Evolutionary conservation across 2,113 vertebrate genomes (phyloP), one percentile per base, ranked within the genome.

Genomic region (Pitta sordida): DNA sequence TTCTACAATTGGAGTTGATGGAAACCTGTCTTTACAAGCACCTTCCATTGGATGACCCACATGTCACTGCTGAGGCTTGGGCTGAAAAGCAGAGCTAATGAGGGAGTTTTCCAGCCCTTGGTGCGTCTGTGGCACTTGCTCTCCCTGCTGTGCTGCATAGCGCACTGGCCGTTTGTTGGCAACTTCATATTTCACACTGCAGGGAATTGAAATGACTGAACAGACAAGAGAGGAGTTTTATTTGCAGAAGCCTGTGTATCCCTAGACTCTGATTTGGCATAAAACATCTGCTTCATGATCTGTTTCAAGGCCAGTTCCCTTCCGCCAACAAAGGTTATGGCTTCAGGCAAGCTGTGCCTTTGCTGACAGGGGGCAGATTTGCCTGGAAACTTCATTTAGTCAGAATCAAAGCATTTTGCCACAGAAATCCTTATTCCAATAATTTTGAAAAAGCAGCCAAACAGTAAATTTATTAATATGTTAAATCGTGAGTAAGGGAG

Each of bases 211-310:
- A 97, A 96, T 97, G 96, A 97, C 96, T 96, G 97, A 97, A 96
- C 95, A 97, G 96, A 97, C 92, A 98, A 95, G 88, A 97, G 94
- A 96, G 97, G 97, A 96, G 90, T 97, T 97, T 97, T 96, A 97
- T 97, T 98, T 98, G 92, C 95, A 90, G 93, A 97, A 97, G 94
- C 91, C 85, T 96, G 12, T 87, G 63, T 96, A 96, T 98, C 96
- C 96, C 96, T 96, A 93, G 97, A 97, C 97, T 97, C 96, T 97
- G 97, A 97, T 97, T 97, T 97, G 97, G 96, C 97, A 96, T 98
- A 97, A 97, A 99, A 98, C 98, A 98, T 98, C 98, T 99, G 98
- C 96, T 98, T 97, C 96, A 92, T 98, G 98, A 97, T 98, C 96
- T 98, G 96, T 98, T 98, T 98, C 96, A 97, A 98, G 97, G 97